phyloP scores from a whole-genome alignment of 1,140 invertebrate genomes.

The Tribolium madens region DNA sequence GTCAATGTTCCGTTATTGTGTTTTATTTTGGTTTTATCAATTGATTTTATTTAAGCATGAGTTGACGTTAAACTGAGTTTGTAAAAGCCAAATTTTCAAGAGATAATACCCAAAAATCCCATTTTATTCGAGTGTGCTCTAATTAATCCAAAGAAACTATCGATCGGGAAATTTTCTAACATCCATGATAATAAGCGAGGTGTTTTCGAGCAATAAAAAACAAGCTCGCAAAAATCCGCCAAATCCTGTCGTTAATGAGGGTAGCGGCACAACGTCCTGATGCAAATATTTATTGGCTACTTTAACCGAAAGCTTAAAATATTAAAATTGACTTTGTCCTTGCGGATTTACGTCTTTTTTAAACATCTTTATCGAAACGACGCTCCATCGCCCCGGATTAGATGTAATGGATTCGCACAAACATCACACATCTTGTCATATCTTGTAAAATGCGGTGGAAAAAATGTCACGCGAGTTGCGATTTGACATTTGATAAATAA shows the following conservation, averaged over 20 bases:
- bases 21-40: constrained; percentile 8
- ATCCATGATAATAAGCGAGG: background rate
- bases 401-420: constrained; percentile 15
- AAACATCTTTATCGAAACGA: constrained; percentile 11
- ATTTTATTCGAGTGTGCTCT: background rate
- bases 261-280: background rate
- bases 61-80: constrained; percentile 9
- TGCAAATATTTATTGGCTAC: constrained; percentile 8
- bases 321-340: constrained; percentile 38
- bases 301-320: constrained; percentile 9
- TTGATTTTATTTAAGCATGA: constrained; percentile 10
- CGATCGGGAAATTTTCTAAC: background rate
- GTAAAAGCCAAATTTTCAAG: constrained; percentile 12
- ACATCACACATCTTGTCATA: constrained; percentile 27
- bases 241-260: no score
- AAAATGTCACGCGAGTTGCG: background rate
- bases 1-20: background rate
- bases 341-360: constrained; percentile 8
- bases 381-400: constrained; percentile 9
- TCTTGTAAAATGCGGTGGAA: background rate
- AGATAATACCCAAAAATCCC: constrained; percentile 33
- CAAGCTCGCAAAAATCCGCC: background rate
- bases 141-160: background rate
- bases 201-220: background rate
- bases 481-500: background rate